Evolutionary conservation across 2,888 invertebrate genomes (phyloP), one percentile per base, ranked within the genome.

Genomic region (Alentia gelatinosa): DNA sequence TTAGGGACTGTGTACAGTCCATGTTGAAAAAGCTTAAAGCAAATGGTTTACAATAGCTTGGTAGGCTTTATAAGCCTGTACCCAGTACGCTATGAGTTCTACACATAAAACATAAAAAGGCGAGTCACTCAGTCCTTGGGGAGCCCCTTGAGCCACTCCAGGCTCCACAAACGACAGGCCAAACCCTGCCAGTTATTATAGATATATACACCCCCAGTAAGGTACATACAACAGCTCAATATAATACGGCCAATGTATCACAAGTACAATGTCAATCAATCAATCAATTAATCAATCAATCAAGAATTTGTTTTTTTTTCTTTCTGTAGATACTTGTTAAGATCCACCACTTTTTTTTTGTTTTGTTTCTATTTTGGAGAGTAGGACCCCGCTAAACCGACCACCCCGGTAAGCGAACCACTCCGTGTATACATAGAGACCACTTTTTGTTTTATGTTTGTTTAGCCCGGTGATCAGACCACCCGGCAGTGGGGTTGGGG

Each of bases 1-100:
- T 86, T 86, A 86, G 86, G 86, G 86, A 86, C 86, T 86, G 86
- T 26, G 35, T 9, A 47, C 86, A 23, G 86, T 86, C 86, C 86
- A 86, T 86, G 50, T 86, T 86, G 26, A 47, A 47, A 50, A 86
- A 40, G 47, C 50, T 42, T 86, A 86, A 86, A 86, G 86, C 86
- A 86, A 86, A 47, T 35, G 19, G 86, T 86, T 86, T 86, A 86
- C 86, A 86, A n/a, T 86, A 86, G 86, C 86, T 40, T 47, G 47
- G 83, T n/a, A 68, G 39, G 47, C 86, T 86, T 86, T 50, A 86
- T 7, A 86, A 86, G 86, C n/a, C 79, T 26, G 47, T 47, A 42
- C 47, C 7, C 47, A 42, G 35, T 47, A 30, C 30, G 19, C 40
- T 74, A 79, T 37, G n/a, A 86, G 15, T 86, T 79, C n/a, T 86